Evolutionary conservation across 2,888 invertebrate species (phyloP), one percentile per base, ranked within the genome.

Genomic region (Laspeyria flexula): DNA sequence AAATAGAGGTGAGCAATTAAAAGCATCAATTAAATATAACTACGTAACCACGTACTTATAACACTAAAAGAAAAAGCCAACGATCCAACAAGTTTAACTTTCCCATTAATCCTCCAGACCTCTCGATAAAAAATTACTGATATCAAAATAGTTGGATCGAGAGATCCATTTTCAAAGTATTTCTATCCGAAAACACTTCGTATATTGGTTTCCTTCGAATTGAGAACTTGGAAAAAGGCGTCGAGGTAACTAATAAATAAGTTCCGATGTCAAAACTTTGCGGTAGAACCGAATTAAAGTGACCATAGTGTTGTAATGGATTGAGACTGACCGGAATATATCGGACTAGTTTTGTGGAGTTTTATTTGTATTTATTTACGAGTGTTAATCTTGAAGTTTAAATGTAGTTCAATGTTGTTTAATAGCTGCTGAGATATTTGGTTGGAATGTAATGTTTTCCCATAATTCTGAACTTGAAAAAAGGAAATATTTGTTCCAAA

Each of bases 181-280:
- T 50, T 40, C 33, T 16, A 30, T 33, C 31, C 18, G 16, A 21
- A 41, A 43, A 55, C 40, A 50, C 53, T 59, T 51, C 43, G 34
- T 54, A 52, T 59, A 58, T 69, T 55, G 43, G 52, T 50, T 55
- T 46, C 34, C 34, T 39, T 43, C 18, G 51, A 51, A 51, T 53
- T 29, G 34, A 43, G 53, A 54, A 54, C 55, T 56, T 27, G 38
- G 35, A 35, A 60, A 60, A 56, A 55, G 54, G 65, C 61, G 71
- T 54, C 50, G 59, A 57, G 57, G 57, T 68, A 71, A 54, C 68
- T 71, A 68, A 70, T 71, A 71, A 68, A 71, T 70, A 71, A 70
- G 69, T 71, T 65, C 40, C 52, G 44, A 53, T 60, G 65, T 63
- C 63, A 55, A 53, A 70, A 70, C 43, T 70, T 70, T 60, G 60